Evolutionary conservation across 1,140 invertebrate species (phyloP), one percentile per base, ranked within the genome.

Genomic region (Drosophila simulans): DNA sequence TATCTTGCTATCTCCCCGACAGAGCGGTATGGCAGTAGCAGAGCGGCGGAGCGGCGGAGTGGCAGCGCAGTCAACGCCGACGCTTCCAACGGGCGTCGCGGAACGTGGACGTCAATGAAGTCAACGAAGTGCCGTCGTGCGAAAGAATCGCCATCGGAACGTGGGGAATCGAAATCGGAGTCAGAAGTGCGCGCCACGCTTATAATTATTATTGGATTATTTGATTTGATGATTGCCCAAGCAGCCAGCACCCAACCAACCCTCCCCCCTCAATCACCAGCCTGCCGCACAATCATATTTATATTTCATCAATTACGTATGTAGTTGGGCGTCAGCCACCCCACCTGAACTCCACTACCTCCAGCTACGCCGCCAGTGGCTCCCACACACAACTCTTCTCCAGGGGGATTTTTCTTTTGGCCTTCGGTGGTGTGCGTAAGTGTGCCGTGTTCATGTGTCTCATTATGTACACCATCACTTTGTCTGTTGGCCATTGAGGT

Each of bases 161-260:
- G 35, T 11, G 35, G 35, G 35, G 52, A 69, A 40, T 17, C 39
- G 34, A 35, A 63, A 60, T 25, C 31, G 51, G 57, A 74, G 57
- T 64, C 42, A 65, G 59, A 71, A 66, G 70, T 73, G 49, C 53
- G 77, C 71, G 77, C 42, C 60, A 74, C 70, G 69, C 78, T 85
- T 85, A 64, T 74, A 71, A 78, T 86, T 71, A 81, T 86, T 81
- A 68, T 81, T 81, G 84, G 77, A 85, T 78, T 85, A 85, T 78
- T 85, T 66, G 62, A 65, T 80, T 73, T 46, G 68, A 76, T 63
- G 68, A 68, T 51, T 55, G 22, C 13, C 59, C 27, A 15, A 15
- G 17, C 56, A n/a, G 42, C 11, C 35, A 40, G 39, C 39, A 12
- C 37, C 17, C 17, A 17, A 17, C 3, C 13, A 7, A 3, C 17